phyloP scores from a whole-genome alignment of 2,113 vertebrate species.

The Burhinus bistriatus region DNA sequence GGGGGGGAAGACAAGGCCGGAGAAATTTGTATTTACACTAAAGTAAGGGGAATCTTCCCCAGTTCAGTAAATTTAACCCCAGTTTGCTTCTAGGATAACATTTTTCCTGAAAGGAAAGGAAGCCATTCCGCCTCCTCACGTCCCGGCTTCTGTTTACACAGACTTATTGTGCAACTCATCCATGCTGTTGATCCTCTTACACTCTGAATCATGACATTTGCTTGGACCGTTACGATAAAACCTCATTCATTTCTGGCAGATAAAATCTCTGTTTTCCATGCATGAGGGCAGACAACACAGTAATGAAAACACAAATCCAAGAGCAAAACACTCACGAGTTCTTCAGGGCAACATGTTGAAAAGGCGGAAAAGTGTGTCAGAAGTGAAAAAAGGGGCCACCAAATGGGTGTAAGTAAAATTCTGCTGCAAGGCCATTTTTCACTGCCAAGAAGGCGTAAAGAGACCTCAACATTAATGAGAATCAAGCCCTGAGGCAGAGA shows the following conservation, averaged over 20 bases:
- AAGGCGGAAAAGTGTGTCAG: background rate
- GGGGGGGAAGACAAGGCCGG: background rate
- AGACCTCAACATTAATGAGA: background rate
- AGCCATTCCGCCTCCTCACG: background rate
- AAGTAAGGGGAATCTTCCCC: background rate
- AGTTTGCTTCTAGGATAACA: background rate
- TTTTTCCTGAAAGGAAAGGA: background rate
- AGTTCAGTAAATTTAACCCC: background rate
- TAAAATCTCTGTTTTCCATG: slow-evolving; percentile 21
- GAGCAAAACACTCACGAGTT: background rate
- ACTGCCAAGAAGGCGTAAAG: slow-evolving; percentile 3
- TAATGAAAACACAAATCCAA: background rate
- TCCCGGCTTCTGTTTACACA: background rate
- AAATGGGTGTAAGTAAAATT: background rate
- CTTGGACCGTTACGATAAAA: background rate
- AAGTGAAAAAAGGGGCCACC: background rate
- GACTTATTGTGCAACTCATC: background rate
- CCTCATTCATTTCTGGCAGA: background rate
- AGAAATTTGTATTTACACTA: background rate
- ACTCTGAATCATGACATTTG: slow-evolving; percentile 10
- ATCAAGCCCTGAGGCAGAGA: background rate
- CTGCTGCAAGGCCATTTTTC: background rate
- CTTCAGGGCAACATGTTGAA: background rate
- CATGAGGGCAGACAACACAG: background rate
- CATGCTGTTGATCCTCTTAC: background rate